Percentiles rank a stretch among this genome's conserved stretches.
phyloP scores from a whole-genome alignment of 2,113 vertebrate species.

The Synodontis membranacea region DNA sequence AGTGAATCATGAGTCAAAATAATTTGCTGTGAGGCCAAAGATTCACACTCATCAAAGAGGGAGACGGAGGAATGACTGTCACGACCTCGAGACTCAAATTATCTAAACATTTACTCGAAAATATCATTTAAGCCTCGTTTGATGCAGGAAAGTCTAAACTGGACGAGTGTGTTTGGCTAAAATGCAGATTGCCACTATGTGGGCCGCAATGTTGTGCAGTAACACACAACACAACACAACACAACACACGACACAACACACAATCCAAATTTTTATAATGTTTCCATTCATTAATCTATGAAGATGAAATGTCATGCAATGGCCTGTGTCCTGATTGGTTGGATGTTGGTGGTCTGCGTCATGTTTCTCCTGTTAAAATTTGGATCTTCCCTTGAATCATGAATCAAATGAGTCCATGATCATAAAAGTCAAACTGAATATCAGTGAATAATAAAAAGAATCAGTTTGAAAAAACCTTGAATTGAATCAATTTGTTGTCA shows the following conservation, averaged over 20 bases:
- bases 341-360: not conserved
- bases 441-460: not conserved
- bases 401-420: not conserved
- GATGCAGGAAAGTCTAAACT: not conserved
- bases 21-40: not conserved
- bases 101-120: too few species aligned
- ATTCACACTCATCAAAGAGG: not conserved
- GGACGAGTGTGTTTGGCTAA: not conserved
- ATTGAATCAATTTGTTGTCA: not conserved
- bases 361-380: not conserved
- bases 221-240: not conserved
- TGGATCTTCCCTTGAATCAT: not conserved
- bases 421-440: not conserved
- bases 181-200: not conserved
- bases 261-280: not conserved
- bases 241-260: not conserved
- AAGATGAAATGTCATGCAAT: not conserved
- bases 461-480: not conserved
- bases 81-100: not conserved
- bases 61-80: not conserved
- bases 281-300: not conserved
- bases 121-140: not conserved
- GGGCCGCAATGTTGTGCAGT: not conserved
- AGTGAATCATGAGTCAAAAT: not conserved
- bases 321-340: not conserved